phyloP scores from a whole-genome alignment of 2,113 vertebrate species.

The Neogale vison region DNA sequence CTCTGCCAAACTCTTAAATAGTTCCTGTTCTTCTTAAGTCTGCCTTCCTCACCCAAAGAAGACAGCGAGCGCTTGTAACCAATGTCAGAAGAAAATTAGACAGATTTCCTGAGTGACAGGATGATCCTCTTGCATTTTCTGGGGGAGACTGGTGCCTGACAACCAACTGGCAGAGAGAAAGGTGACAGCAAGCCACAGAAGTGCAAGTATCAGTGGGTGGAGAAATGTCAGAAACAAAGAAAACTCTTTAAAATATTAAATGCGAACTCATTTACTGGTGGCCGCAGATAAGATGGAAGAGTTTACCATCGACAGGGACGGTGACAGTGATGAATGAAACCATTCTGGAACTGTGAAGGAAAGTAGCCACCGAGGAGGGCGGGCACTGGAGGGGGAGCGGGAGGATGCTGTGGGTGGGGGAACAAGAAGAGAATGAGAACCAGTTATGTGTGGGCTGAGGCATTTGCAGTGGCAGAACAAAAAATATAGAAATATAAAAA shows the following conservation, averaged over 20 bases:
- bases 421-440: slow-evolving; percentile 65
- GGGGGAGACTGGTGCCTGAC: slow-evolving; percentile 57
- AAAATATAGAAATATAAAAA: slow-evolving; percentile 45
- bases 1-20: slow-evolving; percentile 48
- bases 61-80: slow-evolving; percentile 54
- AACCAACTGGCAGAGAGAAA: slow-evolving; percentile 72
- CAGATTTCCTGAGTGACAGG: slow-evolving; percentile 70
- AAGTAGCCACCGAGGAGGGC: slow-evolving; percentile 63
- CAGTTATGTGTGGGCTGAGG: slow-evolving; percentile 59
- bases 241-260: slow-evolving; percentile 83
- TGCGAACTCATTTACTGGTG: slow-evolving; percentile 84
- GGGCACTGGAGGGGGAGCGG: slow-evolving; percentile 60
- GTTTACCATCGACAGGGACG: slow-evolving; percentile 72
- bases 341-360: slow-evolving; percentile 79
- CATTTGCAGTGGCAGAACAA: slow-evolving; percentile 70
- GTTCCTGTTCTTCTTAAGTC: slow-evolving; percentile 11
- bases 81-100: slow-evolving; percentile 68
- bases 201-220: slow-evolving; percentile 63
- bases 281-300: slow-evolving; percentile 78
- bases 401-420: slow-evolving; percentile 58
- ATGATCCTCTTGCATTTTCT: slow-evolving; percentile 61
- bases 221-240: slow-evolving; percentile 77
- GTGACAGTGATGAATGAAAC: slow-evolving; percentile 83
- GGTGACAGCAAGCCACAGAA: slow-evolving; percentile 61
- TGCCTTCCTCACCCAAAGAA: slow-evolving; percentile 51